These are phyloP conservation scores for Campylorhamphus procurvoides DNA, from an alignment of 2,113 vertebrate genomes.

Conservation along the genomic window DNA sequence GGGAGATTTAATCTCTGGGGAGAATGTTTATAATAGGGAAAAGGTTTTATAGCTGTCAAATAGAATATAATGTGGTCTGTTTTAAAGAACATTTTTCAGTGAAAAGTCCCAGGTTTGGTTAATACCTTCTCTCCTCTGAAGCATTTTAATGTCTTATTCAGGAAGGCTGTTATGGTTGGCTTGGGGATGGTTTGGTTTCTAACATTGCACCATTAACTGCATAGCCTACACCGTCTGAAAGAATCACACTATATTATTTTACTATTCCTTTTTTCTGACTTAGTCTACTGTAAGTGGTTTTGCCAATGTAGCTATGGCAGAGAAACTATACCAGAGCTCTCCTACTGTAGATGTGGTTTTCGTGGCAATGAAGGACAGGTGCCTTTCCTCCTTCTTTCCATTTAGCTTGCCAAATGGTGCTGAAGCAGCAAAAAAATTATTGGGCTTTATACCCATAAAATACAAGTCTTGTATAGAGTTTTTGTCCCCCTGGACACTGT, in stretches of 20 bases:
- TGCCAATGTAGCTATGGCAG: neutral
- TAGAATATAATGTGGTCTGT: neutral
- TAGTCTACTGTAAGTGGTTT: neutral
- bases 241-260: neutral
- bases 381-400: neutral
- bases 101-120: neutral
- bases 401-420: neutral
- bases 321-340: neutral
- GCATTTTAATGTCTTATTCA: neutral
- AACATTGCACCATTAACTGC: neutral
- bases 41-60: neutral
- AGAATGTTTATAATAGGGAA: neutral
- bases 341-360: neutral
- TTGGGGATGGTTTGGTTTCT: neutral
- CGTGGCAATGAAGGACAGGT: neutral
- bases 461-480: neutral
- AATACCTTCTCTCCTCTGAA: neutral
- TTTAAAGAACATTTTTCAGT: neutral
- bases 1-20: neutral
- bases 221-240: neutral
- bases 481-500: neutral
- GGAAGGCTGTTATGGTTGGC: neutral
- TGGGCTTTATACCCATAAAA: neutral
- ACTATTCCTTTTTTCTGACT: neutral
- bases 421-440: neutral